Percentiles rank a stretch among this genome's conserved stretches.
Evolutionary conservation across 2,797 vertebrate species (phyloP).

Genomic region (Loriculus beryllinus): DNA sequence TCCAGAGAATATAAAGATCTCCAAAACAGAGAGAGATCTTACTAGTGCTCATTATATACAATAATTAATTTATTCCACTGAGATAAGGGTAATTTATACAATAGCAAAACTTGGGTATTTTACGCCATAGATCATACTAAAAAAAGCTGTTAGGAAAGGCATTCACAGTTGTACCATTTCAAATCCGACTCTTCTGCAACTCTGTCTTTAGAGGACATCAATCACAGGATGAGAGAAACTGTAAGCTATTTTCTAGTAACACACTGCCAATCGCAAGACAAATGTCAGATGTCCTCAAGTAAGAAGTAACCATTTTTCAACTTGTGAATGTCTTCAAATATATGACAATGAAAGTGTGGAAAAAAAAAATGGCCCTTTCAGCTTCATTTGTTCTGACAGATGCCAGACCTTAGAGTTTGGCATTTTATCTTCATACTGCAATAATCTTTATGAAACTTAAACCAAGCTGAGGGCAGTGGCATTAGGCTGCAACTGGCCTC

Average conservation of each 20-base stretch:
- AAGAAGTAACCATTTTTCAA: constrained; percentile 64
- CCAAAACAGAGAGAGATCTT: not conserved
- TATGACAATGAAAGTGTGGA: not conserved
- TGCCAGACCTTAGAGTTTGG: constrained; percentile 19
- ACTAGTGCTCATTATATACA: not conserved
- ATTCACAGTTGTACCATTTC: not conserved
- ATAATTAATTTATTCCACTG: not conserved
- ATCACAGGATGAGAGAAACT: constrained; percentile 44
- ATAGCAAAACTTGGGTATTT: not conserved
- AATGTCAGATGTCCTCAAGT: constrained; percentile 50
- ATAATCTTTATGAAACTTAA: constrained; percentile 36
- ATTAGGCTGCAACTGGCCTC: constrained; percentile 15
- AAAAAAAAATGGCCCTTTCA: not conserved
- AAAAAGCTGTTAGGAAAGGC: constrained; percentile 19
- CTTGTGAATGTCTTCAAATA: constrained; percentile 42
- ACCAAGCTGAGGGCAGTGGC: constrained; percentile 8
- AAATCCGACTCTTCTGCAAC: not conserved
- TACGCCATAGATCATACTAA: not conserved
- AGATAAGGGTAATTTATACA: not conserved
- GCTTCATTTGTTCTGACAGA: constrained; percentile 58
- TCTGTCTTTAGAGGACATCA: constrained; percentile 52
- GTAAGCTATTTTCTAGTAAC: constrained; percentile 50
- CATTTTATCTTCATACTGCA: constrained; percentile 47
- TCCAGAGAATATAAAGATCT: constrained; percentile 7
- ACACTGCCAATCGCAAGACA: constrained; percentile 64